A percentile compares a stretch with the other conserved stretches of the same genome.
These are phyloP conservation scores for Epistrophe eligans DNA, from an alignment of 2,888 invertebrate genomes.

Conservation along the genomic window DNA sequence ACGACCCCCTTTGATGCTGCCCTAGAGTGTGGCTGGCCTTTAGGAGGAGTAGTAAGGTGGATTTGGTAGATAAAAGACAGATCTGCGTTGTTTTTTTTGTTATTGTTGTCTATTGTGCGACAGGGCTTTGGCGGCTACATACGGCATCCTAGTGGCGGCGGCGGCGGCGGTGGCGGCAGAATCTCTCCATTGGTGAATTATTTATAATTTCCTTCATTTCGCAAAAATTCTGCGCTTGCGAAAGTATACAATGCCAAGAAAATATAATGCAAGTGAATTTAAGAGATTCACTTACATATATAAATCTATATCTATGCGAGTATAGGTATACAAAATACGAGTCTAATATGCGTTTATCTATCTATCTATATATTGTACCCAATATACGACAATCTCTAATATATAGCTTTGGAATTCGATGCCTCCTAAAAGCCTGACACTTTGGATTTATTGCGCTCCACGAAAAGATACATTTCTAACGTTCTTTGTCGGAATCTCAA, in stretches of 20 bases:
- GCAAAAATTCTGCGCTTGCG: conserved; percentile 67
- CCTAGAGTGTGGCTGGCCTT: background rate
- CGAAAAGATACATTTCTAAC: conserved; percentile 82
- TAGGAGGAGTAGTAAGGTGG: conserved; percentile 32
- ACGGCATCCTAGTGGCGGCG: conserved; percentile 50
- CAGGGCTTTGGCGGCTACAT: conserved; percentile 53
- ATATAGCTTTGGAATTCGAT: conserved; percentile 70
- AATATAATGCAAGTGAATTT: conserved; percentile 70
- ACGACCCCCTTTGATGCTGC: background rate
- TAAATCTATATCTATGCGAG: too few species aligned
- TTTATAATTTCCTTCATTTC: conserved; percentile 76
- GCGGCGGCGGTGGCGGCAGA: conserved; percentile 36
- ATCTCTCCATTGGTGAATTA: conserved; percentile 70
- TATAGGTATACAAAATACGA: background rate
- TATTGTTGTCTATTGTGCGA: conserved; percentile 38
- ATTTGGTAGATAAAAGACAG: conserved; percentile 42
- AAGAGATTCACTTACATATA: conserved; percentile 17
- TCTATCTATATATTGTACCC: background rate
- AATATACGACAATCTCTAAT: background rate
- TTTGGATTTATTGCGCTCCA: conserved; percentile 82
- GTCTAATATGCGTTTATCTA: conserved; percentile 9
- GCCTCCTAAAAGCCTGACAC: conserved; percentile 80
- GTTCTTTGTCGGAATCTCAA: conserved; percentile 78
- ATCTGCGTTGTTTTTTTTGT: conserved; percentile 12
- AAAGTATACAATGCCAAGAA: conserved; percentile 50